Evolutionary conservation across 1,140 invertebrate species (phyloP).

Genomic region (Oryctes rhinoceros): DNA sequence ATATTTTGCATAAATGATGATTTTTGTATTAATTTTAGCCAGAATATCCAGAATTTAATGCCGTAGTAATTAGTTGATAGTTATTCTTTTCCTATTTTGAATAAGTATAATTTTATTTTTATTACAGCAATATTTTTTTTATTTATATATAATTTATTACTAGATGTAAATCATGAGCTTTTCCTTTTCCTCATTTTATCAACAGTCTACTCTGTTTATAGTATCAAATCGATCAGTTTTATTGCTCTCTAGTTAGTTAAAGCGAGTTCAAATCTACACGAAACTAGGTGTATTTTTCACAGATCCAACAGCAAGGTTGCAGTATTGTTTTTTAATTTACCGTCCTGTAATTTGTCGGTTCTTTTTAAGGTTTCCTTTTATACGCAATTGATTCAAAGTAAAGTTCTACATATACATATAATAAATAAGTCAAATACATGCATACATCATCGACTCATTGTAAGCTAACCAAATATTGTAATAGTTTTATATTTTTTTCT

Average conservation of each 20-base stretch:
- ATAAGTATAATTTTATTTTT: conserved; percentile 30
- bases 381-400: conserved; percentile 5
- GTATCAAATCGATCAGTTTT: conserved; percentile 4
- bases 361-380: not conserved
- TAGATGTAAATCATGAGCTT: conserved; percentile 22
- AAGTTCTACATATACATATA: not conserved
- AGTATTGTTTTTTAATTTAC: conserved; percentile 32
- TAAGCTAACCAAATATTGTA: conserved; percentile 37
- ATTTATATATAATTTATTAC: conserved; percentile 34
- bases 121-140: conserved; percentile 29
- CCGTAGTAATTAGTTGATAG: not conserved
- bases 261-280: not conserved
- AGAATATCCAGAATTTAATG: conserved; percentile 1
- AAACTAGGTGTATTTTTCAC: conserved; percentile 16
- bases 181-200: conserved; percentile 3
- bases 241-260: conserved; percentile 26
- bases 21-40: not conserved
- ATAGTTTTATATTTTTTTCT: conserved; percentile 36
- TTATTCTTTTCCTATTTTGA: conserved; percentile 19
- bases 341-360: not conserved
- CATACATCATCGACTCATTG: conserved; percentile 25
- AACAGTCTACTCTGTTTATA: not conserved
- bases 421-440: conserved; percentile 13
- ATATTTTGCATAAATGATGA: not conserved
- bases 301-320: not conserved